Evolutionary conservation across 2,797 vertebrate species (phyloP), one percentile per base, ranked within the genome.

Genomic region (Clarias fuscus): DNA sequence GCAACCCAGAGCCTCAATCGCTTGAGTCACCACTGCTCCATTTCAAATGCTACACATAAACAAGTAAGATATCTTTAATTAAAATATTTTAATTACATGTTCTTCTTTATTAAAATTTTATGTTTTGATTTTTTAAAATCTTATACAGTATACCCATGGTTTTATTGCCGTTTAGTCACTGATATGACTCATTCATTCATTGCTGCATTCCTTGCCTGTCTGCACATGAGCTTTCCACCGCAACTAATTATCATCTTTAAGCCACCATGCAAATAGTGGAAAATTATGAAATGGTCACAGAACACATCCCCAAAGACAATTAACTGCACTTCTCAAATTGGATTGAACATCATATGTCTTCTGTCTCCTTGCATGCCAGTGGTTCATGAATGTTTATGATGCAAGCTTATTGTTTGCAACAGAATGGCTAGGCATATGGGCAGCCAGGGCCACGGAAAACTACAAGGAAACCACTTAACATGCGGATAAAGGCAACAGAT

Each of bases 401-500:
- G 18, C 5, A 17, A 72, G 8, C 22, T n/a, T 73, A n/a, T 73
- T 15, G 40, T 73, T 43, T n/a, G 24, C 43, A 53, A n/a, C 48
- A 30, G 17, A 56, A 30, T 30, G n/a, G 15, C 18, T 33, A 11
- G 17, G 4, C 53, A 33, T 58, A 77, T 4, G 15, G 27, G 27
- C 17, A 59, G n/a, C 75, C 75, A 33, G 7, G 73, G 48, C 73
- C 53, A 76, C 48, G 30, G 33, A 76, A 76, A 17, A 18, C 3
- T 2, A 33, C 43, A 73, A 73, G 43, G 24, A 77, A 77, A 11
- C 6, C 27, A 58, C 40, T 77, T 58, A 77, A 77, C 75, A 77
- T 77, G 56, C 2, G 30, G 59, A 59, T 59, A 78, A 78, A 79
- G 20, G 76, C 58, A 79, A 24, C 76, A 79, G 30, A 61, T 78